Evolutionary conservation across 2,113 vertebrate species (phyloP).

Genomic region (Microtus richardsoni): DNA sequence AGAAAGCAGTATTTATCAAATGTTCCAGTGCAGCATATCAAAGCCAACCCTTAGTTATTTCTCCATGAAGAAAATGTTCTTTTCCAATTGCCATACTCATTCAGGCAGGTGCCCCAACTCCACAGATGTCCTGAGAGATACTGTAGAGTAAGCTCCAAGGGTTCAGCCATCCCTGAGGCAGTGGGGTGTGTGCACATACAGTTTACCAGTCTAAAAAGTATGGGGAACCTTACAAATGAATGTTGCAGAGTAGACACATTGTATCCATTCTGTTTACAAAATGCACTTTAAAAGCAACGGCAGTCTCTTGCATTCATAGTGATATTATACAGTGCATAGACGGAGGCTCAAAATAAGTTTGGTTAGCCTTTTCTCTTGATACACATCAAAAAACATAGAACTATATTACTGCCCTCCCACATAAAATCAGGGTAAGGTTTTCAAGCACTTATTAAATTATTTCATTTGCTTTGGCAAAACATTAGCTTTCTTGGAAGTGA

Average conservation of each 20-base stretch:
- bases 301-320: neutral
- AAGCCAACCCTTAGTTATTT: neutral
- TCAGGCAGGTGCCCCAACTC: neutral
- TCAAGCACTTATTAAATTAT: constrained; percentile 86
- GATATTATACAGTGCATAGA: constrained; percentile 52
- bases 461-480: constrained; percentile 85
- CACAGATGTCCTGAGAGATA: neutral
- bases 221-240: neutral
- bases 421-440: constrained; percentile 82
- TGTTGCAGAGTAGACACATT: neutral
- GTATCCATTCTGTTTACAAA: constrained; percentile 24
- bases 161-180: neutral
- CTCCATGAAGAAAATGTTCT: neutral
- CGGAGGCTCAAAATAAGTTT: constrained; percentile 68
- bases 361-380: constrained; percentile 77
- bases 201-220: neutral
- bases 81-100: neutral
- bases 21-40: neutral
- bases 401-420: constrained; percentile 80
- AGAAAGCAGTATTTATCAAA: neutral
- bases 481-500: constrained; percentile 86
- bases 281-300: neutral
- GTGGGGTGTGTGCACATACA: neutral
- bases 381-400: constrained; percentile 84
- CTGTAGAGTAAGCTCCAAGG: neutral